Percentiles rank a stretch among this genome's conserved stretches.
phyloP scores from a whole-genome alignment of 2,888 invertebrate species.

The Pyralis farinalis region DNA sequence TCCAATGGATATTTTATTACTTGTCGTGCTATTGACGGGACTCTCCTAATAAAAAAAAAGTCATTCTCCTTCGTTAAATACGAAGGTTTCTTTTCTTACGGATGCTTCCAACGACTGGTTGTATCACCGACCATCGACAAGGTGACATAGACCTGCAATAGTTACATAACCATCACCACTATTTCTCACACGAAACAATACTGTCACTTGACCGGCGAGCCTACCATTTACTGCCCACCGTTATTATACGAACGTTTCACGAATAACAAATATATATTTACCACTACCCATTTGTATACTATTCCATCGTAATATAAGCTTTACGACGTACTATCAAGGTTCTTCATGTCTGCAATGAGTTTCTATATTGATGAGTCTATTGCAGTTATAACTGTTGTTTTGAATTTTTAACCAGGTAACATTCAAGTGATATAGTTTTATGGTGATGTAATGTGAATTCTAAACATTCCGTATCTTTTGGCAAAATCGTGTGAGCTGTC shows the following conservation, averaged over 20 bases:
- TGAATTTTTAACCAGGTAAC: conserved; percentile 5
- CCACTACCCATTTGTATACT: conserved; percentile 1
- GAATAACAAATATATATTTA: conserved; percentile 35
- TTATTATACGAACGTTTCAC: conserved; percentile 32
- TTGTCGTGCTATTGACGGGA: no score
- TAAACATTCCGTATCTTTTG: no score
- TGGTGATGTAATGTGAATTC: neutral
- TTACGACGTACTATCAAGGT: conserved; percentile 1
- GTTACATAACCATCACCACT: conserved; percentile 16
- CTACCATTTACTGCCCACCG: conserved; percentile 38
- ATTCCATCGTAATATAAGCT: conserved; percentile 5
- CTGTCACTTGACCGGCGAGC: conserved; percentile 18
- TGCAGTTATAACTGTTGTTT: conserved; percentile 19
- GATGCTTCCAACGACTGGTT: no score
- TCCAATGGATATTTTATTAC: no score
- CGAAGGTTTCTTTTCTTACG: no score
- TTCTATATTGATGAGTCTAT: neutral
- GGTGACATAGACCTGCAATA: no score
- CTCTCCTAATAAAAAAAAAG: no score
- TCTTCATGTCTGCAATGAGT: conserved; percentile 9
- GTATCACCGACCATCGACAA: no score
- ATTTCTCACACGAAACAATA: conserved; percentile 16
- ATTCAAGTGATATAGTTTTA: conserved; percentile 7
- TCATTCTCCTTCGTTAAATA: no score
- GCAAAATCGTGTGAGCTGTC: no score